Evolutionary conservation across 2,113 vertebrate genomes (phyloP).

Genomic region (Trichomycterus rosablanca): DNA sequence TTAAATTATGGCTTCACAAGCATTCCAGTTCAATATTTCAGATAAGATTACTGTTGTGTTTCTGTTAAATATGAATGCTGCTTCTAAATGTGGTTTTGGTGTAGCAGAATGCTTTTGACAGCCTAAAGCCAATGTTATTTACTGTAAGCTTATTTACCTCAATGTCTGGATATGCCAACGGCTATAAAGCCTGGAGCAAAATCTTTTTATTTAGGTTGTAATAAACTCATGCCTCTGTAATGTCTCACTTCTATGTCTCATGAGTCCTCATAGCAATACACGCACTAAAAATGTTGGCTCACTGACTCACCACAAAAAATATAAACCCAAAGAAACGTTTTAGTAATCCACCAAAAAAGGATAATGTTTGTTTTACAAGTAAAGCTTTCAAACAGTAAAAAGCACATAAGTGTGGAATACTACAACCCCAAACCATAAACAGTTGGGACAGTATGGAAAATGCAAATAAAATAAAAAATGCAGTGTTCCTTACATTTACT

Average conservation of each 20-base stretch:
- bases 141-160: constrained; percentile 49
- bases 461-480: no score
- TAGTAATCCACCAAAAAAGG: not conserved
- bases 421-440: no score
- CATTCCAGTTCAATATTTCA: no score
- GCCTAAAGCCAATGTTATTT: constrained; percentile 44
- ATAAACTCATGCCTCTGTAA: constrained; percentile 36
- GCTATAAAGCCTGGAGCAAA: constrained; percentile 33
- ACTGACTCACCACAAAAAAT: constrained; percentile 13
- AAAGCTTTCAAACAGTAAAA: no score
- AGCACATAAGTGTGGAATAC: no score
- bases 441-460: no score
- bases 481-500: no score
- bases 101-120: no score
- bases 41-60: no score
- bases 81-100: no score
- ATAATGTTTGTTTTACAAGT: constrained; percentile 22
- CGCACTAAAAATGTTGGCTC: constrained; percentile 24
- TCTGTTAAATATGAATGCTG: no score
- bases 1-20: no score
- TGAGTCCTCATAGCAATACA: not conserved
- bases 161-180: constrained; percentile 44
- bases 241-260: not conserved
- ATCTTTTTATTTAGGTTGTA: constrained; percentile 38
- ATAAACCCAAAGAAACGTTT: constrained; percentile 8